These are phyloP conservation scores for Darevskia nairensis DNA, from an alignment of 2,797 vertebrate species.

Conservation along the genomic window DNA sequence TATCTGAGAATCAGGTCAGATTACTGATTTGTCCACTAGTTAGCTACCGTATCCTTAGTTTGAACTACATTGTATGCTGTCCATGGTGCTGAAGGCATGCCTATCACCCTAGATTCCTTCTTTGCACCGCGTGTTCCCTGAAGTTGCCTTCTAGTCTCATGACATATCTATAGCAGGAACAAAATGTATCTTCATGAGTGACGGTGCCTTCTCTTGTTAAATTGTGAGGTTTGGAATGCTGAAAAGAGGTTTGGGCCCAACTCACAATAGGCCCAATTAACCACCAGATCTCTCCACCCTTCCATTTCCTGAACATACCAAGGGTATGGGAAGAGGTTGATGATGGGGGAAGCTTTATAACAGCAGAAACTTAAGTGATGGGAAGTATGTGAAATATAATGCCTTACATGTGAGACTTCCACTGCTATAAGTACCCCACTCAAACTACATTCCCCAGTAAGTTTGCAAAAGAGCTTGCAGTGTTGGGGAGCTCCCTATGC, in stretches of 20 bases:
- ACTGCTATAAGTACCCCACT: not conserved
- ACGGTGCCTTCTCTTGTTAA: not conserved
- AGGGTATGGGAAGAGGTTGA: not conserved
- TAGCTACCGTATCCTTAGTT: not conserved
- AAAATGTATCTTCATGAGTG: not conserved
- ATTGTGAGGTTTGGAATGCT: not conserved
- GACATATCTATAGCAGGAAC: not conserved
- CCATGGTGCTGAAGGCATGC: not conserved
- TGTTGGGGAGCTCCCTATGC: too few relatives aligned
- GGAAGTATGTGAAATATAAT: not conserved
- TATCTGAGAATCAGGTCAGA: not conserved
- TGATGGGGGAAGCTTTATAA: not conserved
- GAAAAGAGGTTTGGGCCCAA: not conserved
- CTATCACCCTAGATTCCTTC: not conserved
- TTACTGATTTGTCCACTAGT: too few relatives aligned
- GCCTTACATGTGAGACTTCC: not conserved
- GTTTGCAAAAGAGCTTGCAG: too few relatives aligned
- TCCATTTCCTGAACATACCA: not conserved
- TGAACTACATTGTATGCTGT: not conserved
- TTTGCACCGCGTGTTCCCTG: not conserved
- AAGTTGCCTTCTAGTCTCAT: too few relatives aligned
- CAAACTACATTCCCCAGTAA: too few relatives aligned
- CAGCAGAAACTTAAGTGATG: not conserved
- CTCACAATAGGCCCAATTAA: not conserved
- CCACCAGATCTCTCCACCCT: not conserved